Conservation (phyloP, 2,888 invertebrate species). For the Mimumesa dahlbomi region DNA sequence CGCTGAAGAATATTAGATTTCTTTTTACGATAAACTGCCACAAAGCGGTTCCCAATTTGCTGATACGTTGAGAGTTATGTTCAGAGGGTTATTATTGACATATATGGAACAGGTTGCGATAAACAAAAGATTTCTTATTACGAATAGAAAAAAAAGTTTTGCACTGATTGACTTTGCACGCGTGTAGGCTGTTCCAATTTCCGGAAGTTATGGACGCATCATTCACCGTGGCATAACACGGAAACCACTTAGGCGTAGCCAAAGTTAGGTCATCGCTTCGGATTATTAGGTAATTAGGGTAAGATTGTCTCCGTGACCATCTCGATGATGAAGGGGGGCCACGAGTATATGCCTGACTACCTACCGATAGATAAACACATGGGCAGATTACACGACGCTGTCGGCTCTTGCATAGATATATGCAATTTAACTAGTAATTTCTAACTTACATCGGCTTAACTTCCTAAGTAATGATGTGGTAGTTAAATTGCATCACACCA, state of each 20-base stretch:
- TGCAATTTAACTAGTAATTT: conserved; percentile 80
- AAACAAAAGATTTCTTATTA: conserved; percentile 12
- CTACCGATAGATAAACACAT: conserved; percentile 77
- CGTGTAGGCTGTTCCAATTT: conserved; percentile 44
- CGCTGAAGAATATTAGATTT: not conserved
- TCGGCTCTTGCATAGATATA: conserved; percentile 72
- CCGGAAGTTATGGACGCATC: conserved; percentile 58
- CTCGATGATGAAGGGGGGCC: conserved; percentile 63
- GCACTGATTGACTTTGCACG: conserved; percentile 20
- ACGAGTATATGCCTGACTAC: conserved; percentile 58
- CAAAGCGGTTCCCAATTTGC: not conserved
- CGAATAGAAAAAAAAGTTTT: conserved; percentile 1
- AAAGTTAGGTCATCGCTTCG: conserved; percentile 73
- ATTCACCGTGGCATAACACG: conserved; percentile 52
- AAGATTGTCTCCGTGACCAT: conserved; percentile 73
- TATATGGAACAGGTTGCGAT: too few species aligned
- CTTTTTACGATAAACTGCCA: not conserved
- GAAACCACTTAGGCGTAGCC: conserved; percentile 60
- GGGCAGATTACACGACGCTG: conserved; percentile 75
- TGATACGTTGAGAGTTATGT: too few species aligned
- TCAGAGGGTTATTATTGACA: too few species aligned
- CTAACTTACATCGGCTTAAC: conserved; percentile 78
- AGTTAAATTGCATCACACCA: conserved; percentile 79
- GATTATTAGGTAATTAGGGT: conserved; percentile 77
- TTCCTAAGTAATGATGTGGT: conserved; percentile 77